Base-by-base conservation (phyloP, 1,140 invertebrate species). In the Papilio polytes region DNA sequence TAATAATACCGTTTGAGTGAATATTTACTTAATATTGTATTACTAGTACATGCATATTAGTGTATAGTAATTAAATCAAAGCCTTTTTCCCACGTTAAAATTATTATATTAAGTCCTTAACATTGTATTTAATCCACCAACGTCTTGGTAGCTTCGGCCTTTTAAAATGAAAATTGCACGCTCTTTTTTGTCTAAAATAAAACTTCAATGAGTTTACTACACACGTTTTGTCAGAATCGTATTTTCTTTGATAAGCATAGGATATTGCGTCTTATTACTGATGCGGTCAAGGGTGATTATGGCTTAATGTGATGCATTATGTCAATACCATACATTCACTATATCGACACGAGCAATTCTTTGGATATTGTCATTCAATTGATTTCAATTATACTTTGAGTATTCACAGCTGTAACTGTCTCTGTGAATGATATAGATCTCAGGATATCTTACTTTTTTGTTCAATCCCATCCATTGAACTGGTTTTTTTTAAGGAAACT, bases 351-450 rank as follows among this genome's bases (percentile, higher is more conserved):
- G 26, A 70, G 4, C 26, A 31, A 31, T 70, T 56, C 53, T 56
- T 56, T 56, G 53, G 53, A 56, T 70, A 70, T 31, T 31, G 12
- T 70, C 63, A 70, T 15, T 70, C 63, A 70, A 70, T 70, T 70
- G 63, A 31, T 70, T 70, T 70, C 63, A 70, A 70, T 70, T 70
- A 70, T 36, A 70, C 63, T 70, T 70, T 22, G 26, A 70, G 26
- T 70, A 70, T 31, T 70, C 63, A 70, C 26, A 70, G 63, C 63
- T 70, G 26, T 31, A 31, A 20, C 22, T 70, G 31, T 70, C 26
- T 70, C 26, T 70, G 26, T 70, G 26, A 18, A 13, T 2, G 12
- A 31, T 70, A 31, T 7, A n/a, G n/a, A 41, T 41, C 6, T 41
- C 36, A 8, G 53, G 18, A 56, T 7, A 56, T n/a, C 7, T 56